Evolutionary conservation across 2,888 invertebrate species (phyloP).

Genomic region (Iselma pallidipennis): DNA sequence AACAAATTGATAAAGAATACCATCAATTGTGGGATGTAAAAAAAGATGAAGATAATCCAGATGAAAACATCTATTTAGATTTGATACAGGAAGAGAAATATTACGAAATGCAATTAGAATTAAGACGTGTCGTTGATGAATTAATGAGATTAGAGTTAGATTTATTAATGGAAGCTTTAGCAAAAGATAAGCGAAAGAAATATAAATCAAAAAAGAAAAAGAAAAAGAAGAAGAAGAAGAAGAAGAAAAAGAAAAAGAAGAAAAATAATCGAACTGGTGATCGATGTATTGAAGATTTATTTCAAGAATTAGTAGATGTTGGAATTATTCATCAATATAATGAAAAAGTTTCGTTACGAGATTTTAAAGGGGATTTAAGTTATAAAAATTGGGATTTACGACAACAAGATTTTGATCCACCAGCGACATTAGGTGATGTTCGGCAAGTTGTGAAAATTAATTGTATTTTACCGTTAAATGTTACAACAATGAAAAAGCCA

Average conservation of each 20-base stretch:
- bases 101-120: constrained; percentile 66
- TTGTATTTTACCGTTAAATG: constrained; percentile 63
- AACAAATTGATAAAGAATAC: constrained; percentile 56
- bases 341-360: constrained; percentile 59
- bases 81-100: constrained; percentile 69
- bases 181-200: constrained; percentile 40
- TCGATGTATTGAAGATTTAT: constrained; percentile 66
- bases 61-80: constrained; percentile 65
- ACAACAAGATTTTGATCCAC: constrained; percentile 52
- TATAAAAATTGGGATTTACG: constrained; percentile 54
- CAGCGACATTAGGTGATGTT: constrained; percentile 64
- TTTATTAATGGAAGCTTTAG: constrained; percentile 53
- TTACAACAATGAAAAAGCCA: constrained; percentile 54
- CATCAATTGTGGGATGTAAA: constrained; percentile 58
- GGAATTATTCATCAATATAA: constrained; percentile 68
- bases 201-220: constrained; percentile 44
- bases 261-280: constrained; percentile 69
- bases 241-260: constrained; percentile 51
- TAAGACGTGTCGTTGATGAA: constrained; percentile 72
- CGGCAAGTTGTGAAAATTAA: constrained; percentile 64
- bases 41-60: constrained; percentile 60
- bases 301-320: constrained; percentile 70
- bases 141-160: constrained; percentile 62
- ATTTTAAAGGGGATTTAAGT: constrained; percentile 72
- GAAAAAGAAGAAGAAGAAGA: constrained; percentile 42